Evolutionary conservation across 2,888 invertebrate species (phyloP), one percentile per base, ranked within the genome.

Genomic region (Xanthorhoe designata): DNA sequence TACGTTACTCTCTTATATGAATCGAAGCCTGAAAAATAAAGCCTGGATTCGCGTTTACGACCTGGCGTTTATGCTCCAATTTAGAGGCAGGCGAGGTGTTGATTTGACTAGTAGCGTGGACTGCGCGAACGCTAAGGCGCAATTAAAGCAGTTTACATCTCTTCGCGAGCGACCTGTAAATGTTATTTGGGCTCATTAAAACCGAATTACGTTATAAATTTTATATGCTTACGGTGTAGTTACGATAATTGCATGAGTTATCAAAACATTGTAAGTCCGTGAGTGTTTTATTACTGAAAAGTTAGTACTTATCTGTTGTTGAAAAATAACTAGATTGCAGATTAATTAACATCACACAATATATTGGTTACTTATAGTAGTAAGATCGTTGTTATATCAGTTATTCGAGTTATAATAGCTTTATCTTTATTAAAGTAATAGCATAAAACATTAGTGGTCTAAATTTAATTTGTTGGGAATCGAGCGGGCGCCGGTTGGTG

Each of bases 401-500:
- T 70, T 70, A 73, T 65, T 66, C 64, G 64, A 70, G 55, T 66
- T 52, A 69, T 77, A 76, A 85, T 85, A 77, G 80, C 80, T 85
- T 80, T 82, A 85, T 87, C 81, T 78, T 70, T 71, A 71, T 69
- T 73, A 68, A 70, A 73, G 76, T 76, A 80, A 76, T 77, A 81
- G 73, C 75, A 79, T 74, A 83, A 77, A 79, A 80, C 83, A 90
- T 90, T 89, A 88, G 88, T 80, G 82, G 83, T 90, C 84, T 86
- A 90, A 92, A 92, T 92, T 90, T 89, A 92, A 92, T 92, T 91
- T 90, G 91, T 90, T 82, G 86, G 85, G 83, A 88, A 70, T 66
- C 85, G 87, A 84, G 80, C 82, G 76, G 87, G 85, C 89, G 89
- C 86, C 86, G 84, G 60, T 78, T 84, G 80, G 79, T 79, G 86